A percentile compares a stretch with the other conserved stretches of the same genome.
These are phyloP conservation scores for Drosophila trichaetosa DNA, from an alignment of 2,888 invertebrate species.

Conservation along the genomic window DNA sequence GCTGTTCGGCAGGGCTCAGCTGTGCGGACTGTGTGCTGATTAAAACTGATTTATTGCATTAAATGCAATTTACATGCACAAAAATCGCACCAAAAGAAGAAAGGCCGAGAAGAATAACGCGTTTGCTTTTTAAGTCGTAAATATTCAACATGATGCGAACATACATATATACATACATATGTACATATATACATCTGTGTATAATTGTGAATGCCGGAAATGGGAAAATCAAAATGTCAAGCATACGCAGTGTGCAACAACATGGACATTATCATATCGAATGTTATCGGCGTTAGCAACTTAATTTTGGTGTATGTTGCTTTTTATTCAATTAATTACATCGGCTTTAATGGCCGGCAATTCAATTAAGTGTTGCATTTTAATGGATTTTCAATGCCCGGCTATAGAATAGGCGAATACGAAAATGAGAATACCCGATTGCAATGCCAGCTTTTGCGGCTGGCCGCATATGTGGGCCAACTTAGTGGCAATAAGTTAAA, in stretches of 20 bases:
- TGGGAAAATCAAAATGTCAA: constrained; percentile 47
- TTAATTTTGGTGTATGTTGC: constrained; percentile 30
- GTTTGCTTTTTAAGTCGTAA: constrained; percentile 51
- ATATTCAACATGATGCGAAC: constrained; percentile 46
- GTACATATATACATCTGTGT: background rate
- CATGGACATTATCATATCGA: constrained; percentile 26
- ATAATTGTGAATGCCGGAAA: constrained; percentile 11
- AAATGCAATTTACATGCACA: constrained; percentile 79
- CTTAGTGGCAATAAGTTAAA: constrained; percentile 79
- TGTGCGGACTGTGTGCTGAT: constrained; percentile 68
- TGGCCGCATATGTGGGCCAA: constrained; percentile 78
- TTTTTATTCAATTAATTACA: constrained; percentile 65
- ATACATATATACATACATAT: background rate
- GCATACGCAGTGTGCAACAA: constrained; percentile 43
- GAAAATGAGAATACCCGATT: constrained; percentile 16
- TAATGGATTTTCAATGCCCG: constrained; percentile 48
- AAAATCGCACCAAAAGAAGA: constrained; percentile 41
- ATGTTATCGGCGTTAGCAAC: constrained; percentile 40
- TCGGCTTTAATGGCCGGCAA: constrained; percentile 31
- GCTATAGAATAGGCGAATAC: constrained; percentile 3
- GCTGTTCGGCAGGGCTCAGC: constrained; percentile 58
- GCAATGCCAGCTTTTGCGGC: constrained; percentile 62
- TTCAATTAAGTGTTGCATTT: constrained; percentile 48
- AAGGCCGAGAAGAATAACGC: constrained; percentile 39
- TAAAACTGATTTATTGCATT: constrained; percentile 79